Base-by-base conservation (phyloP, 2,888 invertebrate genomes). In the Lycia hirtaria region DNA sequence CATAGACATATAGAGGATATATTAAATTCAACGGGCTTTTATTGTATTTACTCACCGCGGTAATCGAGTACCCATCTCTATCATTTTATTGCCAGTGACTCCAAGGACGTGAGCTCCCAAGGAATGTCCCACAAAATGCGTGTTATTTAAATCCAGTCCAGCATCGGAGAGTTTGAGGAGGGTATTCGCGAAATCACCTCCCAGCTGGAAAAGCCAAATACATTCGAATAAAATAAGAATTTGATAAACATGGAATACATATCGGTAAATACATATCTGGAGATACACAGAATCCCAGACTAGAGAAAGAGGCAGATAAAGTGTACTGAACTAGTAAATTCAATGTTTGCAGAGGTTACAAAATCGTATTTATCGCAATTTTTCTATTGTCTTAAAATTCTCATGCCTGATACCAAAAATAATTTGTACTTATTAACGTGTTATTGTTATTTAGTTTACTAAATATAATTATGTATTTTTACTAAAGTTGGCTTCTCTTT, bases 81-180 rank as follows among this genome's bases (percentile, higher is more conserved):
- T 54, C 54, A 88, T 60, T 44, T 66, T 79, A 60, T 87, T 87
- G 5, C 91, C 91, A 32, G 87, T 62, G 20, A 90, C 83, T 17
- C 91, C 91, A 58, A 88, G 78, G 40, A 91, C 59, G 30, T 91
- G 91, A 9, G 88, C 89, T 22, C 88, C 91, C 1, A 91, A 78
- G n/a, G 89, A 90, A 67, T 88, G 88, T 30, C 88, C 90, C 22
- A 91, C 73, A 44, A 88, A 73, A 69, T 86, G 87, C 22, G 83
- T 86, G 37, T 74, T 84, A 68, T 76, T 77, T 64, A 90, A 67
- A 69, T 86, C 74, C 20, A 90, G 57, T 28, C 90, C 90, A 44
- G 73, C 74, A 14, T 66, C 56, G 15, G 83, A 78, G 57, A 89
- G 60, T 37, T 68, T 78, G 38, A 73, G 60, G 35, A 91, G 68